Evolutionary conservation across 2,797 vertebrate genomes (phyloP), one percentile per base, ranked within the genome.

Genomic region (Hyperoplus lanceolatus): DNA sequence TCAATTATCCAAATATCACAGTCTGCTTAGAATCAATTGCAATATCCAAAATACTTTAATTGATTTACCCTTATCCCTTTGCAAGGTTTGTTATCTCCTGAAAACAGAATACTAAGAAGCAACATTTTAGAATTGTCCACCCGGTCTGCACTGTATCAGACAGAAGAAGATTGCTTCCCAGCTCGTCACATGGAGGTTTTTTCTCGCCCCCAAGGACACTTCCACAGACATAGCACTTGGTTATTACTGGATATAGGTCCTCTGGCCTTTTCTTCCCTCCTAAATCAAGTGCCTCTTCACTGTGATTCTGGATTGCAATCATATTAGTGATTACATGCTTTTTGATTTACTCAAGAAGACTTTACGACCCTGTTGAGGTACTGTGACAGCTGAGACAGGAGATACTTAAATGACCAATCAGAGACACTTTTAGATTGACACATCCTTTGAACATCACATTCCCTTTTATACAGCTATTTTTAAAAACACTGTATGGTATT

Each of bases 241-340:
- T 39, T 54, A 29, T 67, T 56, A 36, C 15, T 18, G 4, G 43
- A 54, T 0, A 64, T 53, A n/a, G 29, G 29, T 49, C 12, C 15
- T 64, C n/a, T 43, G 38, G 66, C 83, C 63, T 79, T 81, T 29
- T 50, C 49, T 68, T 50, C 49, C 29, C 36, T 41, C 57, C n/a
- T 61, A 46, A 73, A 62, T 75, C 65, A 65, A 38, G 54, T 12
- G 29, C 5, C 9, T 29, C 11, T 36, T 38, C 11, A 36, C 7
- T 15, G 8, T 3, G 29, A 29, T 29, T 29, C 3, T 65, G 38
- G 73, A 55, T 4, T 38, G 41, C 8, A 67, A 18, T 21, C 16
- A 4, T 43, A 48, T 53, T 12, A 59, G 8, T n/a, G 11, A 9
- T 5, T 6, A 57, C 13, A 57, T 38, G 14, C 55, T 57, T 71